These are phyloP conservation scores for Keiferia lycopersicella DNA, from an alignment of 2,888 invertebrate genomes.

Conservation along the genomic window DNA sequence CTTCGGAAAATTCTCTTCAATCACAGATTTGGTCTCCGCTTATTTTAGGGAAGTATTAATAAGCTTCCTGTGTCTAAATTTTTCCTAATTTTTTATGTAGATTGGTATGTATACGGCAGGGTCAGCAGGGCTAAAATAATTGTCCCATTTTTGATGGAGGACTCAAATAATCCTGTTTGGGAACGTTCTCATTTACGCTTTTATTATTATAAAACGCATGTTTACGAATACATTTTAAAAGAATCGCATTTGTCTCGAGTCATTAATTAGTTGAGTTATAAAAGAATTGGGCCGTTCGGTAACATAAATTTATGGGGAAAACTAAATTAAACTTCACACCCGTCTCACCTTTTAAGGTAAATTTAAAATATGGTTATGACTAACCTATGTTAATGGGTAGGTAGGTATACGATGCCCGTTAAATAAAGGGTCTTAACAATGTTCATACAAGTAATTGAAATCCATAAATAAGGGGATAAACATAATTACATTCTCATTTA, in stretches of 20 bases:
- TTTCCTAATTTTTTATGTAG: background rate
- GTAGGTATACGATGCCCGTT: background rate
- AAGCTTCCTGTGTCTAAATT: constrained; percentile 21
- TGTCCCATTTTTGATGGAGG: constrained; percentile 6
- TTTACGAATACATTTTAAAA: too few species aligned
- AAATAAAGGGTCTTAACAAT: background rate
- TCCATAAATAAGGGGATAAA: background rate
- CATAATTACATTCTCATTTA: constrained; percentile 1
- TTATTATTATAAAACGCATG: too few species aligned
- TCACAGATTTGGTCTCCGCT: constrained; percentile 19
- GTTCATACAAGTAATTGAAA: background rate
- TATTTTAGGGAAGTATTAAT: constrained; percentile 6
- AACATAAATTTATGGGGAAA: too few species aligned
- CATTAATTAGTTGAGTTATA: too few species aligned
- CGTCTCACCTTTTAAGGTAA: too few species aligned
- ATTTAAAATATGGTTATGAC: too few species aligned
- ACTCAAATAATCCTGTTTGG: background rate
- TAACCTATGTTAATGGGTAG: too few species aligned
- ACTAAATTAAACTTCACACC: too few species aligned
- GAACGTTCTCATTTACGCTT: background rate
- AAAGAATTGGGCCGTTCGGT: too few species aligned
- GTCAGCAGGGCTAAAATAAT: constrained; percentile 17
- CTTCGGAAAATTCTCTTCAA: constrained; percentile 13
- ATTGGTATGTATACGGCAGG: constrained; percentile 7
- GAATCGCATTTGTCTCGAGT: too few species aligned